Base-by-base conservation (phyloP, 2,113 vertebrate species). In the Motacilla tschutschensis region DNA sequence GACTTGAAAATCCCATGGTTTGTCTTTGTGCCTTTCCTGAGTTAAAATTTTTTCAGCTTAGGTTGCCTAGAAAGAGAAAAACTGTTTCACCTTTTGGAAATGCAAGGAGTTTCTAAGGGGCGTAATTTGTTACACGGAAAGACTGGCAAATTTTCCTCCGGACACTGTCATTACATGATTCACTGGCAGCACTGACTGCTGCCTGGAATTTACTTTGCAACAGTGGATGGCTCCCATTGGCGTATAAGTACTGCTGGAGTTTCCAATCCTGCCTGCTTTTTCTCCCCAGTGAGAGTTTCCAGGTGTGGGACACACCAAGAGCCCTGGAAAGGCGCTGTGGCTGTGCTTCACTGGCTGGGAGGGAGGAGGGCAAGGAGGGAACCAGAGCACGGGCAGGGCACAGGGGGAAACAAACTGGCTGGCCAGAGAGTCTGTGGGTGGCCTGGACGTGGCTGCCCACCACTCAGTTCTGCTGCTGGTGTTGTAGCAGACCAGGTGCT, bases 281-380 rank as follows among this genome's bases (percentile, higher is more conserved):
- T 48, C 50, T 48, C 43, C 20, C 15, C 40, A 63, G 1, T 0
- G 9, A 19, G 35, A n/a, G 21, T 65, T 64, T 50, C 5, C 71
- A 41, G 47, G 21, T 12, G 6, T 15, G 57, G 66, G 67, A 16
- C 14, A 12, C 28, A 8, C 17, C 51, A 53, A 36, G 17, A 73
- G 21, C 15, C 5, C 29, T 9, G 50, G 58, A 65, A 31, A 15
- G 14, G 20, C 38, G 44, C 35, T 0, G 0, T 1, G 21, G 31
- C 73, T 53, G 41, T 26, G 50, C 22, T 22, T 73, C 2, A 0
- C 33, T 71, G 70, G 12, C 31, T 64, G 36, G 20, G 28, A 33
- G 33, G 33, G 33, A 33, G 33, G 33, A 33, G 33, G 33, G 4
- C 36, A 11, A 24, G 35, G 31, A 75, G 28, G 33, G 41, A 65